Percentiles rank a stretch among this genome's conserved stretches.
Evolutionary conservation across 2,888 invertebrate species (phyloP).

Genomic region (Chirona hameri): DNA sequence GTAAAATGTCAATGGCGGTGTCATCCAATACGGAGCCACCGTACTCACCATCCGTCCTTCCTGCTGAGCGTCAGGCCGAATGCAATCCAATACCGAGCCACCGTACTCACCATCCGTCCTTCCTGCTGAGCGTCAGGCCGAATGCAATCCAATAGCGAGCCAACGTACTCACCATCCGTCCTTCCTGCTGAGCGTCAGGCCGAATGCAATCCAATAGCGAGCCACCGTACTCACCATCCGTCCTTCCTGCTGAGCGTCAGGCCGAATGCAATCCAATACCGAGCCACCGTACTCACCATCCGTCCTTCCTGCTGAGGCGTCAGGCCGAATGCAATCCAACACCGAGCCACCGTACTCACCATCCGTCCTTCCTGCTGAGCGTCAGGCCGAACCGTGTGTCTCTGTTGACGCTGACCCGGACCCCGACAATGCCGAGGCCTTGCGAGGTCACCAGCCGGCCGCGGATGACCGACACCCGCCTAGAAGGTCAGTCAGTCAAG

Average conservation of each 20-base stretch:
- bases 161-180: slow-evolving; percentile 91
- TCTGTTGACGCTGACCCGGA: slow-evolving; percentile 90
- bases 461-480: slow-evolving; percentile 97
- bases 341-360: slow-evolving; percentile 70
- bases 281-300: slow-evolving; percentile 91
- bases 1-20: no score
- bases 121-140: slow-evolving; percentile 90
- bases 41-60: slow-evolving; percentile 91
- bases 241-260: slow-evolving; percentile 90
- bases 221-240: slow-evolving; percentile 76
- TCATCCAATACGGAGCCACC: no score
- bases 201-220: no score
- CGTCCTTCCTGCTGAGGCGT: no score
- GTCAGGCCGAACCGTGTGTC: slow-evolving; percentile 96
- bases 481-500: slow-evolving; percentile 47
- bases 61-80: no score
- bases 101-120: slow-evolving; percentile 85
- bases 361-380: slow-evolving; percentile 85
- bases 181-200: no score
- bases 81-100: no score
- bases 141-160: slow-evolving; percentile 53
- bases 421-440: slow-evolving; percentile 93
- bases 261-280: no score
- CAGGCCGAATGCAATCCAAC: no score
- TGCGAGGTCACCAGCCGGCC: slow-evolving; percentile 93